Evolutionary conservation across 2,797 vertebrate genomes (phyloP).

Genomic region (Botia kubotai): DNA sequence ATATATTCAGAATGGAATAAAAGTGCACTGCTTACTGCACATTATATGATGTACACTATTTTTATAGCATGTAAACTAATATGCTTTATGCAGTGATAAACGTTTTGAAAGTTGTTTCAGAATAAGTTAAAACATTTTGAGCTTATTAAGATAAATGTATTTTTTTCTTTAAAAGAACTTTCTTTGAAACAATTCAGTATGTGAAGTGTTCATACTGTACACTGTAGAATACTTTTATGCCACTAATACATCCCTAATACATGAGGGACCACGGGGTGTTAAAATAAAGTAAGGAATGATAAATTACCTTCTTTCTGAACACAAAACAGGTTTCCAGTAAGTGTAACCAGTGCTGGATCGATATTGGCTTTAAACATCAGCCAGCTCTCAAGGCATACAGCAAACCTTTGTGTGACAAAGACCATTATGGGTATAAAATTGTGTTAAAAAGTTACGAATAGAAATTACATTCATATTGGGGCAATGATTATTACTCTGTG

Average conservation of each 20-base stretch:
- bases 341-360: constrained; percentile 71
- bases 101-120: no score
- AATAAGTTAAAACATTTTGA: no score
- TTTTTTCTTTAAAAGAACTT: no score
- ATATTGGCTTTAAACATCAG: constrained; percentile 78
- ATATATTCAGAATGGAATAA: no score
- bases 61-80: no score
- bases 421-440: not conserved
- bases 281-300: not conserved
- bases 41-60: no score
- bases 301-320: constrained; percentile 68
- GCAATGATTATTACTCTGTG: constrained; percentile 58
- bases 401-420: constrained; percentile 64
- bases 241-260: not conserved
- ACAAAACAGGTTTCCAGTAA: constrained; percentile 75
- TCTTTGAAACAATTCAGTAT: no score
- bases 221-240: not conserved
- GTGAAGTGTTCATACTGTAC: not conserved
- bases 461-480: not conserved
- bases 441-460: no score
- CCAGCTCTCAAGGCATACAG: constrained; percentile 79
- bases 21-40: no score
- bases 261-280: not conserved
- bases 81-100: no score
- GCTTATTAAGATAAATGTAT: no score